A percentile compares a stretch with the other conserved stretches of the same genome.
phyloP scores from a whole-genome alignment of 1,140 invertebrate species.

The Dolichoris vasculosae region DNA sequence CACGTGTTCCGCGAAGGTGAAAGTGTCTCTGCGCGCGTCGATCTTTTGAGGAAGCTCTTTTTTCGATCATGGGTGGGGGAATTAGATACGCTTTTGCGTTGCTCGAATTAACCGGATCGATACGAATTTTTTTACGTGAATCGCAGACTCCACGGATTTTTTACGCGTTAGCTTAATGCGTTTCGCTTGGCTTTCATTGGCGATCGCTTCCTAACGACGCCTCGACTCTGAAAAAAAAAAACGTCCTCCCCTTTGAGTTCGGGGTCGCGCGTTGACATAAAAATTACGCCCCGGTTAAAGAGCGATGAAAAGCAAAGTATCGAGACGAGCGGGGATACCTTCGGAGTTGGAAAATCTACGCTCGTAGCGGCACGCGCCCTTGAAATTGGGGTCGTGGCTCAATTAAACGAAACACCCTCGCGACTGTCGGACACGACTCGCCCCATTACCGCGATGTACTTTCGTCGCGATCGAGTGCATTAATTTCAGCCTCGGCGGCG shows the following conservation, averaged over 20 bases:
- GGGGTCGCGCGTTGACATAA: not conserved
- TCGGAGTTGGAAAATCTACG: not conserved
- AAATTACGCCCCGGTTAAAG: not conserved
- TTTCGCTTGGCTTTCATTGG: too few relatives aligned
- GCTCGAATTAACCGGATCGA: not conserved
- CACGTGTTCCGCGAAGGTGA: not conserved
- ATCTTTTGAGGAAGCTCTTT: not conserved
- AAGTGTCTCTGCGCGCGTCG: not conserved
- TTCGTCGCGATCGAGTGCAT: conserved; percentile 33
- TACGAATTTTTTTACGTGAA: not conserved
- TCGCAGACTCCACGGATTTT: too few relatives aligned
- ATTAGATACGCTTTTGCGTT: too few relatives aligned
- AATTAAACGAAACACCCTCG: not conserved
- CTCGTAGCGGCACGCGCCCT: not conserved
- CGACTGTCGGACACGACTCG: not conserved
- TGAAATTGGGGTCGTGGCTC: conserved; percentile 23
- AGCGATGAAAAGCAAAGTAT: not conserved
- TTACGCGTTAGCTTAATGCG: too few relatives aligned
- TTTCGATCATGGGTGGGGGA: not conserved
- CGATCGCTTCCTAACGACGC: too few relatives aligned
- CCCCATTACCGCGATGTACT: conserved; percentile 46
- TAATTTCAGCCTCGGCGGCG: conserved; percentile 16
- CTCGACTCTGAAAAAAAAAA: too few relatives aligned
- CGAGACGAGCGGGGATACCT: not conserved
- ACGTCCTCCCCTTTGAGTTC: too few relatives aligned